Base-by-base conservation (phyloP, 2,113 vertebrate genomes). In the Anthoscopus minutus region DNA sequence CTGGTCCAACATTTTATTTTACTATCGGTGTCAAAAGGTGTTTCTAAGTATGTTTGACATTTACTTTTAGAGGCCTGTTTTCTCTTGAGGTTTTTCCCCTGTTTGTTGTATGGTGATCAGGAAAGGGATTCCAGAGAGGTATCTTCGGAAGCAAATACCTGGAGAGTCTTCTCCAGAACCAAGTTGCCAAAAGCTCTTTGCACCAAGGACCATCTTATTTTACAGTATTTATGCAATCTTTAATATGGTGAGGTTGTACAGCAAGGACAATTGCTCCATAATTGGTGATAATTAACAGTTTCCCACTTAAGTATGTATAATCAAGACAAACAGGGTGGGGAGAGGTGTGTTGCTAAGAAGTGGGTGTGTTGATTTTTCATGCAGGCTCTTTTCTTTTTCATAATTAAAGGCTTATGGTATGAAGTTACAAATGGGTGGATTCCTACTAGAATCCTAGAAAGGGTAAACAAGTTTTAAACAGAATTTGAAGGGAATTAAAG, bases 291-390 rank as follows among this genome's bases (percentile, higher is more conserved):
- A 95, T 94, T 88, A 95, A 92, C 60, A 61, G 82, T 92, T 95
- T 95, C 82, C 69, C 72, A 78, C 81, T 51, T 38, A 83, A 92
- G 48, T 62, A 38, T 16, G 54, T 64, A 51, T 88, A 86, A 81
- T 88, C 40, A 33, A 85, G 73, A 61, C 1, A 7, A 96, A 53
- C 76, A 88, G 88, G 82, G 56, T 86, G 70, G 85, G 71, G 79
- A 93, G n/a, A 54, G 58, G 58, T 82, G 44, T 73, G 69, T 44
- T 89, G 37, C 53, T 66, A 86, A 86, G 57, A 90, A 90, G 53
- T 76, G 90, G 92, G 88, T 92, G 93, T 91, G 92, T 93, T 73
- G 71, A 78, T 94, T 94, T 92, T 90, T 96, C 73, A 72, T 56
- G 60, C 13, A 1, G n/a, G 35, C 51, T 77, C 76, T 64, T 84